Percentiles rank a stretch among this genome's conserved stretches.
phyloP scores from a whole-genome alignment of 2,113 vertebrate species.

The Plotosus lineatus region DNA sequence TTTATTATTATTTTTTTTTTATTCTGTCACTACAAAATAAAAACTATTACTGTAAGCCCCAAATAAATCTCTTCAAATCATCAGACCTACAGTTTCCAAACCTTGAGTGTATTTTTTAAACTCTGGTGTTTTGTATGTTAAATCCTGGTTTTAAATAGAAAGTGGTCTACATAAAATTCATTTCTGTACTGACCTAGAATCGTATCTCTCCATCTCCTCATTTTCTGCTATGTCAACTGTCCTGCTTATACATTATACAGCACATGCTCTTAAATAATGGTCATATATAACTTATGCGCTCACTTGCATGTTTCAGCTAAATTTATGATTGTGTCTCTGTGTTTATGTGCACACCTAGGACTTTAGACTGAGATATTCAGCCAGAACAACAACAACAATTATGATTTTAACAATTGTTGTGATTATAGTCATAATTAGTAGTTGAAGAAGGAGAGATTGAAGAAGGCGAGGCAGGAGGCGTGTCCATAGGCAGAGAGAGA shows the following conservation, averaged over 20 bases:
- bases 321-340: background rate
- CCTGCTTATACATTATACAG: background rate
- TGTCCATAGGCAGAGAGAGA: too few species aligned
- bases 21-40: background rate
- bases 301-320: too few species aligned
- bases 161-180: slow-evolving; percentile 47
- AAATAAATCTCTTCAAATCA: background rate
- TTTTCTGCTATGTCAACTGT: background rate
- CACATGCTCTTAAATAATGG: background rate
- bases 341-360: background rate
- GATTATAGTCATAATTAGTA: too few species aligned
- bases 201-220: slow-evolving; percentile 33
- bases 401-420: too few species aligned
- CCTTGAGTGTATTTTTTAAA: slow-evolving; percentile 9
- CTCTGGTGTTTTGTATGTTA: slow-evolving; percentile 29
- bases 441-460: too few species aligned
- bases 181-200: slow-evolving; percentile 64
- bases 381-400: too few species aligned
- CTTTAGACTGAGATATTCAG: background rate
- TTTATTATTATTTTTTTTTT: background rate
- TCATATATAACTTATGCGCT: background rate
- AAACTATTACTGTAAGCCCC: slow-evolving; percentile 2
- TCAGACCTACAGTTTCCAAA: background rate
- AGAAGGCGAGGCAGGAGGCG: too few species aligned
- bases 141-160: slow-evolving; percentile 58